Evolutionary conservation across 2,113 vertebrate species (phyloP), one percentile per base, ranked within the genome.

Genomic region (Syngnathoides biaculeatus): DNA sequence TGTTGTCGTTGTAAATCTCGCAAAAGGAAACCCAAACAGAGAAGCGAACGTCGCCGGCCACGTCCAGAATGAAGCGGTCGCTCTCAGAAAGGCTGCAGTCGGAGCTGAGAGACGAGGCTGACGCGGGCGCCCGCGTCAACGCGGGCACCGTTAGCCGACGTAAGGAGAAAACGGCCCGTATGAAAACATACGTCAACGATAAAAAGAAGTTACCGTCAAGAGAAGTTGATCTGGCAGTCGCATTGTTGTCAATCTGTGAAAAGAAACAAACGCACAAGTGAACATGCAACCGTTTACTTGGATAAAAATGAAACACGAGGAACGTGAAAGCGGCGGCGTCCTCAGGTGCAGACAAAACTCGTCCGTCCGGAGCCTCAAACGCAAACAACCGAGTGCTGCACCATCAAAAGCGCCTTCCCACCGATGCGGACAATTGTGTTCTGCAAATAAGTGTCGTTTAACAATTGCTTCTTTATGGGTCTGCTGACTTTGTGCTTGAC

Each of bases 1-100:
- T 94, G 83, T 87, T 93, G 71, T 99, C 96, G 24, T 99, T 98
- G 84, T 99, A 98, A 79, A 99, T 98, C 86, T 99, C 95, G 5
- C 94, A 98, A 87, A 98, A 98, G 3, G 96, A 98, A 79, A 98
- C 88, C 97, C 97, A 98, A 2, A 98, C 74, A 0, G 95, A 98
- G 88, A 94, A 99, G 20, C 90, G 92, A 4, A 88, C 68, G 9
- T 80, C 78, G 12, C 65, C 79, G 12, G 82, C 71, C 3, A 79
- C 59, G 48, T 89, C 85, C 52, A 89, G 26, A 56, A 47, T 76
- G 65, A 92, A 73, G 15, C 89, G 82, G 76, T 93, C 90, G 0
- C 53, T 38, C 0, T 56, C 88, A 17, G 79, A 66, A 19, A 68
- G 14, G 5, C 84, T 81, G 71, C 74, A 77, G 70, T 87, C 74